A percentile compares a stretch with the other conserved stretches of the same genome.
phyloP scores from a whole-genome alignment of 2,888 invertebrate species.

The Mylabris sibirica region DNA sequence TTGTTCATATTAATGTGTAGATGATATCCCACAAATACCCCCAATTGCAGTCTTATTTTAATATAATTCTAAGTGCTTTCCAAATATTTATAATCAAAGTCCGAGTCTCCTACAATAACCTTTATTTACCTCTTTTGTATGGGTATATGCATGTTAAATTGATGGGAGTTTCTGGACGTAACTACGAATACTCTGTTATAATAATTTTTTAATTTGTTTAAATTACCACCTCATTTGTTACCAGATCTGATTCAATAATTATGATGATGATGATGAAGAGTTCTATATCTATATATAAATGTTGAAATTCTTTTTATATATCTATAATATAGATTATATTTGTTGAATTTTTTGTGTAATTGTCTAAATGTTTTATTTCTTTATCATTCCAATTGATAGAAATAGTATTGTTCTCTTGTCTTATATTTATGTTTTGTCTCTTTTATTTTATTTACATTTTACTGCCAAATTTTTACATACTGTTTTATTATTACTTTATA shows the following conservation, averaged over 20 bases:
- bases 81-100: background rate
- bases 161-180: slow-evolving; percentile 17
- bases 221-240: slow-evolving; percentile 52
- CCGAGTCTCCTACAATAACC: background rate
- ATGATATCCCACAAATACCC: background rate
- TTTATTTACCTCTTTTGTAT: too few species aligned
- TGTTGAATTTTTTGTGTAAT: slow-evolving; percentile 35
- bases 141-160: too few species aligned
- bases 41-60: background rate
- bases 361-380: slow-evolving; percentile 51
- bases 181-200: slow-evolving; percentile 29
- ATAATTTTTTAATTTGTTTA: background rate
- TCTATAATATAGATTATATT: slow-evolving; percentile 38
- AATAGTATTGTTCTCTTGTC: slow-evolving; percentile 49
- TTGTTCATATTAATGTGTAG: slow-evolving; percentile 8
- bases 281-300: slow-evolving; percentile 34
- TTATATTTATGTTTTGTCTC: slow-evolving; percentile 46
- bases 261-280: too few species aligned
- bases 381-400: slow-evolving; percentile 56
- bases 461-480: slow-evolving; percentile 59
- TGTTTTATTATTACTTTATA: slow-evolving; percentile 46
- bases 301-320: slow-evolving; percentile 44
- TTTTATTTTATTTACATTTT: slow-evolving; percentile 52
- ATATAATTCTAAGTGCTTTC: slow-evolving; percentile 5
- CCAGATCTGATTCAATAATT: slow-evolving; percentile 53